These are phyloP conservation scores for Urechis unicinctus DNA, from an alignment of 2,888 invertebrate species.

Conservation along the genomic window DNA sequence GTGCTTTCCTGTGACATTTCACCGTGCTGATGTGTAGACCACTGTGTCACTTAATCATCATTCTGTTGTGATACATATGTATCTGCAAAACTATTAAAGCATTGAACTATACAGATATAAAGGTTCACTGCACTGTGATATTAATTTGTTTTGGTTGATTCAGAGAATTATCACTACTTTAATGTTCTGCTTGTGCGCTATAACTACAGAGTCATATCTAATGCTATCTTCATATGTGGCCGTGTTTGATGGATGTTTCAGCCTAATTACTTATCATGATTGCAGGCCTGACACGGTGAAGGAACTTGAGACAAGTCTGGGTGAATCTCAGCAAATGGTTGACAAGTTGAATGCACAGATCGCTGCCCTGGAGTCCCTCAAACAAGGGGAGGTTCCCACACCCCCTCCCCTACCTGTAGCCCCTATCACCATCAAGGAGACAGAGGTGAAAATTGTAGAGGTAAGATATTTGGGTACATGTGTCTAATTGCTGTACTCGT, in stretches of 20 bases:
- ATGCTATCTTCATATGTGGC: neutral
- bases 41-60: neutral
- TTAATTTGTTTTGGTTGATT: too few relatives aligned
- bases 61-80: neutral
- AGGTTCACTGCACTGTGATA: too few relatives aligned
- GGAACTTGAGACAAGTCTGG: slow-evolving; percentile 33
- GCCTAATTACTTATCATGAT: neutral
- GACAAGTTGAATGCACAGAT: slow-evolving; percentile 32
- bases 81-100: too few relatives aligned
- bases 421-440: slow-evolving; percentile 27
- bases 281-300: slow-evolving; percentile 35
- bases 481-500: too few relatives aligned
- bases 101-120: too few relatives aligned
- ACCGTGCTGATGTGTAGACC: too few relatives aligned
- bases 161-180: too few relatives aligned
- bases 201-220: too few relatives aligned
- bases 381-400: slow-evolving; percentile 31
- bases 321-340: slow-evolving; percentile 34
- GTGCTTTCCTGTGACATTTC: too few relatives aligned
- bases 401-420: slow-evolving; percentile 26
- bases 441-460: slow-evolving; percentile 37
- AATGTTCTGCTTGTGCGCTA: too few relatives aligned
- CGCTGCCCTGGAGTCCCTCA: slow-evolving; percentile 30
- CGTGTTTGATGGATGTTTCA: neutral
- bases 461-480: too few relatives aligned